phyloP scores from a whole-genome alignment of 2,113 vertebrate species.

The Pteronura brasiliensis region DNA sequence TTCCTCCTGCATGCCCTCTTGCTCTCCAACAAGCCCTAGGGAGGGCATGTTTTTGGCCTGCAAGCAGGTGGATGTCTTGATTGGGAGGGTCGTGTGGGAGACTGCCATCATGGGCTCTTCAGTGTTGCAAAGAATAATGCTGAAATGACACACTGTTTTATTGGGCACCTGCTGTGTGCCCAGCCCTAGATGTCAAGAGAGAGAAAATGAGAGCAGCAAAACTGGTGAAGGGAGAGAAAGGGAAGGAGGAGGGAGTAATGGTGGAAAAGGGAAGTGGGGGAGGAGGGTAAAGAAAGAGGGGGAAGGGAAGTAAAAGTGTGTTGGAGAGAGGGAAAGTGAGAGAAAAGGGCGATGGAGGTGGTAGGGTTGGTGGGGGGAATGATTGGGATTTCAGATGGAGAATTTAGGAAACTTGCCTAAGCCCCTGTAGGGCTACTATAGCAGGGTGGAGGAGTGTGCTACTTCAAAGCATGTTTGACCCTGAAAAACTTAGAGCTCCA shows the following conservation, averaged over 20 bases:
- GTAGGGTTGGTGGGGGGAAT: neutral
- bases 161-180: neutral
- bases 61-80: neutral
- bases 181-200: neutral
- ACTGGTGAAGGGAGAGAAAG: no score
- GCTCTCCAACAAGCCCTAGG: neutral
- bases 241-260: neutral
- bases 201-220: neutral
- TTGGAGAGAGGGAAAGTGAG: neutral
- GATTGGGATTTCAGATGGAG: neutral
- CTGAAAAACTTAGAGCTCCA: neutral
- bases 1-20: neutral
- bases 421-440: neutral
- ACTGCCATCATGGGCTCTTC: neutral
- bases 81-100: accelerated
- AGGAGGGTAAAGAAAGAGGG: neutral
- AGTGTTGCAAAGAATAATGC: neutral
- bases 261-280: neutral
- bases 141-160: neutral
- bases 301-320: neutral
- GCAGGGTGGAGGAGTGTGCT: neutral
- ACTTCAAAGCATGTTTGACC: neutral
- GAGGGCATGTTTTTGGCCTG: neutral
- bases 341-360: neutral
- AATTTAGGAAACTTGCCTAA: neutral